Conservation (phyloP, 1,140 invertebrate genomes). For the Rhopalosiphum padi region DNA sequence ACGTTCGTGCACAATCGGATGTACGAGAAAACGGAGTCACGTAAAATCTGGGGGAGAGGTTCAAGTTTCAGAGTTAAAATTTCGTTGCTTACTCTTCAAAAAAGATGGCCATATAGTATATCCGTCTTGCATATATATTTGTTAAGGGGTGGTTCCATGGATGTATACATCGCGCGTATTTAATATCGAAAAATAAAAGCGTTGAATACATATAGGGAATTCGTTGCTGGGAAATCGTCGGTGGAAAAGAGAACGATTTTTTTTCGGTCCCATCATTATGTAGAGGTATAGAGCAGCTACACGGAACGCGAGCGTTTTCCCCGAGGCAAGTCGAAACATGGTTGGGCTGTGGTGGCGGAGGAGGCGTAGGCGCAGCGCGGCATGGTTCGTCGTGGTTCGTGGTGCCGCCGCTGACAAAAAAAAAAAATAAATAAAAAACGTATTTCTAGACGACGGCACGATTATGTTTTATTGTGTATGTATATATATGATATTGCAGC, state of each 20-base stretch:
- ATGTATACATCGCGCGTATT: neutral
- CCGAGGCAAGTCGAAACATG: neutral
- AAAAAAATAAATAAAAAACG: neutral
- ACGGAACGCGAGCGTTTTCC: neutral
- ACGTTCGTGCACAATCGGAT: neutral
- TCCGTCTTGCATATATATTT: neutral
- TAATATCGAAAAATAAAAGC: neutral
- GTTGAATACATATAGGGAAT: neutral
- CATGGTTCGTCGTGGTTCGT: slow-evolving; percentile 15
- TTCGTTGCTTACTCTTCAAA: neutral
- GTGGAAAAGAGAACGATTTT: neutral
- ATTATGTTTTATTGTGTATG: neutral
- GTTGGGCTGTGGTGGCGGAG: too few relatives aligned
- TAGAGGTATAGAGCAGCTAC: neutral
- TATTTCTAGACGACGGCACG: slow-evolving; percentile 5
- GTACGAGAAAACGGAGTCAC: neutral
- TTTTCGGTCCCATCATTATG: neutral
- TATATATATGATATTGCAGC: neutral
- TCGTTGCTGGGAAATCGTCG: neutral
- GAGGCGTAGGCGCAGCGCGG: neutral
- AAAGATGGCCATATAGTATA: neutral
- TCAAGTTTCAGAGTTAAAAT: neutral
- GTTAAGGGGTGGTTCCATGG: too few relatives aligned
- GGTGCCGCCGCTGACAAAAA: neutral
- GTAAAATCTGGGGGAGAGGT: neutral